These are phyloP conservation scores for Mallateleia sp. DNA, from an alignment of 2,888 invertebrate genomes.

Conservation along the genomic window DNA sequence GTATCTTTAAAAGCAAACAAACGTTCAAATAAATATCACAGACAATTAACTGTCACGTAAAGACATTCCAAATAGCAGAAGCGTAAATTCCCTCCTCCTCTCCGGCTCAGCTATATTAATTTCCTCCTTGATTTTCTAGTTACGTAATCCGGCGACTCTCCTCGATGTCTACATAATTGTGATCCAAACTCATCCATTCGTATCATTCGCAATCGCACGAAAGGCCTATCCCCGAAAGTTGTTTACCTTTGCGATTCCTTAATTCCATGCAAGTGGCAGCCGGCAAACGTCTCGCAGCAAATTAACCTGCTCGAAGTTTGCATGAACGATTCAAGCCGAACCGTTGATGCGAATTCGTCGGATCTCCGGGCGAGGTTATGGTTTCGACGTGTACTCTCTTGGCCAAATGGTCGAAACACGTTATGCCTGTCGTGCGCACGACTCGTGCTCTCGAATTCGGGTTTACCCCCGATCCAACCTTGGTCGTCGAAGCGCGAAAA, in stretches of 20 bases:
- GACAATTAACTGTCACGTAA: no score
- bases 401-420: constrained; percentile 79
- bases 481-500: constrained; percentile 76
- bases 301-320: constrained; percentile 85
- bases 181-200: constrained; percentile 34
- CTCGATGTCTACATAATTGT: background rate
- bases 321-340: constrained; percentile 88
- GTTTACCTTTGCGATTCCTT: constrained; percentile 75
- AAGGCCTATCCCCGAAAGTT: constrained; percentile 63
- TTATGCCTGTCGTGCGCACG: constrained; percentile 79
- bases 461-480: constrained; percentile 71
- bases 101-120: constrained; percentile 34
- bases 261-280: constrained; percentile 74
- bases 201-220: constrained; percentile 44
- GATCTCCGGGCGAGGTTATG: constrained; percentile 86
- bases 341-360: constrained; percentile 88
- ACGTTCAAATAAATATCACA: no score
- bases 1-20: no score
- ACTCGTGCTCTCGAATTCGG: constrained; percentile 77
- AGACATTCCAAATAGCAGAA: no score
- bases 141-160: constrained; percentile 1
- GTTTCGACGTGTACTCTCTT: constrained; percentile 86
- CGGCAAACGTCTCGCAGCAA: constrained; percentile 74
- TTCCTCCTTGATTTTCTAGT: constrained; percentile 28
- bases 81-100: no score